Percentiles rank a stretch among this genome's conserved stretches.
phyloP scores from a whole-genome alignment of 2,888 invertebrate species.

The Drosophila sordidapex region DNA sequence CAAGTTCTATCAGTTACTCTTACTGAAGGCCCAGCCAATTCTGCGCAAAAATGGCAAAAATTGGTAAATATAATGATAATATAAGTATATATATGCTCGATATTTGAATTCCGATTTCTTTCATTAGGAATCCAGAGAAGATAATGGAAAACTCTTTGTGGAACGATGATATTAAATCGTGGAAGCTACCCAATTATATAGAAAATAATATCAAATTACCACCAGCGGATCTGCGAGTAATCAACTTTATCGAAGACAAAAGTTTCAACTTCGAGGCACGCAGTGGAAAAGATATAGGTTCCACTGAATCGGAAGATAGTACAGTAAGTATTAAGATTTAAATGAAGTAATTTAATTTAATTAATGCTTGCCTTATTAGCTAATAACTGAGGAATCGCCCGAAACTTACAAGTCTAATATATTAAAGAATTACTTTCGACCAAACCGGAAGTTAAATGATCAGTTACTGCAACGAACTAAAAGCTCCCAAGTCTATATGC shows the following conservation, averaged over 20 bases:
- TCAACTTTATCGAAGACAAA: slow-evolving; percentile 10
- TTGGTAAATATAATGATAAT: slow-evolving; percentile 83
- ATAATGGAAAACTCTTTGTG: slow-evolving; percentile 89
- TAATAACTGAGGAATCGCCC: slow-evolving; percentile 21
- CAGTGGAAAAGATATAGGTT: background rate
- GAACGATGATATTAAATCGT: slow-evolving; percentile 90
- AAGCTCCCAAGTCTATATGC: slow-evolving; percentile 85
- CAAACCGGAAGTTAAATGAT: slow-evolving; percentile 86
- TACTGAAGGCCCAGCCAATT: slow-evolving; percentile 88
- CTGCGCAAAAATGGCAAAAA: slow-evolving; percentile 91
- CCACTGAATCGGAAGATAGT: slow-evolving; percentile 8
- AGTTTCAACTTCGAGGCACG: background rate
- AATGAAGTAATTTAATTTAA: background rate
- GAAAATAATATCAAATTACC: slow-evolving; percentile 89
- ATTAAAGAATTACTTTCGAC: slow-evolving; percentile 90
- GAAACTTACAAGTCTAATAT: slow-evolving; percentile 87
- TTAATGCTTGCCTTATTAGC: slow-evolving; percentile 5
- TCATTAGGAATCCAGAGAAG: slow-evolving; percentile 88
- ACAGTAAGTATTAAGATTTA: slow-evolving; percentile 15
- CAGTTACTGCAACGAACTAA: slow-evolving; percentile 86
- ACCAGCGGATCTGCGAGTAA: slow-evolving; percentile 84
- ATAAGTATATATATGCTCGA: background rate
- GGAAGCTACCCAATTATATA: slow-evolving; percentile 89
- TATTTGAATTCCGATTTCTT: background rate
- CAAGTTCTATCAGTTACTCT: slow-evolving; percentile 88